Evolutionary conservation across 1,140 invertebrate genomes (phyloP), one percentile per base, ranked within the genome.

Genomic region (Aphaenogaster ashmeadi): DNA sequence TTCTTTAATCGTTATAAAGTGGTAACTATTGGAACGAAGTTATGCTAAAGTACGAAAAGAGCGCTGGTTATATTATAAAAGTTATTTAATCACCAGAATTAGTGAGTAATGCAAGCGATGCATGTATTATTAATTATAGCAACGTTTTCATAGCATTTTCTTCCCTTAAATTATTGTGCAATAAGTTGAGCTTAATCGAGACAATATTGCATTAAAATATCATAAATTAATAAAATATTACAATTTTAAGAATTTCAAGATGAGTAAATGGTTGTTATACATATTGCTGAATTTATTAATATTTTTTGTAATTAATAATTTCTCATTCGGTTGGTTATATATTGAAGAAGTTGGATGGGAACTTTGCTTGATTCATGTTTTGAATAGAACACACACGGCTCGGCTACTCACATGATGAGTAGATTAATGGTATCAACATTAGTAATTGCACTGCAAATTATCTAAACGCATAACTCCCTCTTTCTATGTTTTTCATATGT

Each of bases 341-440:
- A 33, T 33, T n/a, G 3, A 38, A 36, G 3, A 8, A 64, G 15
- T 1, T 7, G 50, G 36, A 21, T 5, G 15, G 18, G 7, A 56
- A 78, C 15, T 67, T 52, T 18, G 38, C 27, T 75, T 56, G 72
- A 88, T 58, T 87, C 66, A 50, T 21, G 54, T 27, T 75, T 75
- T 79, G 58, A 69, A 75, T 64, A 74, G 66, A 79, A 75, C 13
- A 77, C 52, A 27, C 75, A 69, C 54, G n/a, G 18, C 44, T 67
- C 38, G 21, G 38, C 64, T 54, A 88, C 62, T 90, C 74, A 81
- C 47, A 41, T 88, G 79, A 85, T 58, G 74, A 86, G 81, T 88
- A 85, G 50, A 89, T 90, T 87, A 90, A 90, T 85, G 72, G 38
- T 77, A 88, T 86, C 87, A 88, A 87, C 89, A 90, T 90, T 88